Base-by-base conservation (phyloP, 2,888 invertebrate species). In the Eudemis profundana region DNA sequence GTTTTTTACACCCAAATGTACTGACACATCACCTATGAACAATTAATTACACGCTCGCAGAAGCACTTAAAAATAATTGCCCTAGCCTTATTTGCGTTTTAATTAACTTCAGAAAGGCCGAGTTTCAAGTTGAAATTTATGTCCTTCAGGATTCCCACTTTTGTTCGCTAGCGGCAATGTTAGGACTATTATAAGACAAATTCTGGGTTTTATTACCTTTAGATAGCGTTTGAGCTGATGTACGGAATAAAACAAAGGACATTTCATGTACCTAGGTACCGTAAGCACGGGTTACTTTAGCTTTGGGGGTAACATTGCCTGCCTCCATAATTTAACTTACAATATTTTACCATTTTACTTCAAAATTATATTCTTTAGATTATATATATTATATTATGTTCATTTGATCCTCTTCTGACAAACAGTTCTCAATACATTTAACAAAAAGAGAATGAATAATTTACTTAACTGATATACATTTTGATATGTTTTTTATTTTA, bases 21-120 rank as follows among this genome's bases (percentile, higher is more conserved):
- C 38, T 17, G 49, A 49, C 50, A 40, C 15, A 38, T 49, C 38
- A 50, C 19, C 40, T 36, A 42, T 47, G 40, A 50, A 40, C 27
- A 42, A 50, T 61, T 61, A 49, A 61, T 49, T 40, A n/a, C 23
- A 40, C 38, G 60, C 19, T 10, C 38, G 17, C 23, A 44, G 5
- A 42, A 29, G 14, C 51, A 51, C 33, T 61, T 51, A 44, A 61
- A 61, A 42, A 60, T 60, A 42, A 53, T 56, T 33, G 42, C 29
- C 8, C 15, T 27, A 19, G 14, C 46, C 36, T 40, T 63, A 63
- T 49, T 56, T 42, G 40, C 21, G 56, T 15, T 49, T 56, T 49
- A 63, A 49, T 63, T 50, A 57, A 63, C 47, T 56, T 23, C 14
- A 10, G 15, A 54, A 49, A 33, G 51, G 33, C 40, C 8, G 38